Base-by-base conservation (phyloP, 2,888 invertebrate genomes). In the Cryptus armator region DNA sequence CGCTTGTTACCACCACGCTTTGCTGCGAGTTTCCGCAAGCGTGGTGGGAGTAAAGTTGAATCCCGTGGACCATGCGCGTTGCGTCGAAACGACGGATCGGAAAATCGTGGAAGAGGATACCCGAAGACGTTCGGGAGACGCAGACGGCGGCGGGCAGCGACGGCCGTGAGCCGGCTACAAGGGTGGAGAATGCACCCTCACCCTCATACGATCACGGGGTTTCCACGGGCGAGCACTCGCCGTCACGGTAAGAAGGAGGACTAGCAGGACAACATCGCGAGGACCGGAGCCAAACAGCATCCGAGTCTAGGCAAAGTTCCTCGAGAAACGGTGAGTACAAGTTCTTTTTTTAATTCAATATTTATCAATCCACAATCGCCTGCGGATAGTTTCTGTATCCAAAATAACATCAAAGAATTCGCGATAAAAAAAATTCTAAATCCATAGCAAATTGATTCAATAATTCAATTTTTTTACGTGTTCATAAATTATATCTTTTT, bases 191-290 rank as follows among this genome's bases (percentile, higher is more conserved):
- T 82, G 86, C 90, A 88, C 88, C 89, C 87, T 87, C 90, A 88
- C 89, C 90, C 88, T 91, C 93, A 92, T 90, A 92, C 91, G 91
- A 88, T 90, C 90, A 88, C 90, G 90, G 89, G 89, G 89, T 90
- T 90, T 90, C 89, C 90, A 89, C 88, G 88, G 89, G 90, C 91
- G 89, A 90, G 88, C 90, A 90, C 87, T 88, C 88, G 89, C 89
- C 89, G 80, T 72, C 87, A 83, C 81, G 83, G 85, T 72, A 85
- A 87, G 83, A 70, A 86, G 81, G 66, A 79, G 87, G 88, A 88
- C 87, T 91, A 90, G 84, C 91, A 85, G 82, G 86, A 74, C 80
- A 81, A 81, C 77, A 81, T 74, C 75, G 53, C 68, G 76, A 86
- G 86, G 86, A 87, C 85, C 88, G 87, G 86, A 84, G 78, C 56